These are phyloP conservation scores for Drosophila anomalipes DNA, from an alignment of 2,888 invertebrate genomes.

Conservation along the genomic window DNA sequence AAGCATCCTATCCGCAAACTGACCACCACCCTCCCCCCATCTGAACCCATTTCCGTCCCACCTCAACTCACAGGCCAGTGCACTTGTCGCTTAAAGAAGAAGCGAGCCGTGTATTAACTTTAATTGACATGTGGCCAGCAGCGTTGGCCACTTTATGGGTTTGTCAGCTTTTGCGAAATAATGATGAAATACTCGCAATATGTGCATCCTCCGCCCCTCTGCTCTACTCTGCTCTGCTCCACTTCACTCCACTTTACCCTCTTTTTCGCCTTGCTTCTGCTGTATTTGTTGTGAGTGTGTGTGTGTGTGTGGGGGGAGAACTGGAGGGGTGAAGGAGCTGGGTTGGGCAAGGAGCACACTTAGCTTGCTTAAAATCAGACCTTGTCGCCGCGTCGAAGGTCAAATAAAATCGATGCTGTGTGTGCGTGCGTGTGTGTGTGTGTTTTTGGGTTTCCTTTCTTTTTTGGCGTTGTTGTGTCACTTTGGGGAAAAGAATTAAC, in stretches of 20 bases:
- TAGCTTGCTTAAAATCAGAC: slow-evolving; percentile 35
- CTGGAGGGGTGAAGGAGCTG: not conserved
- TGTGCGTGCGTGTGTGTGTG: not conserved
- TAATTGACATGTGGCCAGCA: slow-evolving; percentile 74
- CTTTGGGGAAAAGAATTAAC: slow-evolving; percentile 71
- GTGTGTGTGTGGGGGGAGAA: not conserved
- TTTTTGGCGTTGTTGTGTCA: slow-evolving; percentile 40
- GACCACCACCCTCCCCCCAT: not conserved
- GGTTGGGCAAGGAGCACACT: not conserved
- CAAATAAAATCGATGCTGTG: slow-evolving; percentile 75
- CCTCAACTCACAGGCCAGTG: slow-evolving; percentile 25
- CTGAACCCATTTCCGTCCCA: not conserved
- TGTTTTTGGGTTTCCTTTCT: not conserved
- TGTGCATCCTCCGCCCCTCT: slow-evolving; percentile 32
- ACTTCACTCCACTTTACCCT: not conserved
- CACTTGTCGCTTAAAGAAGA: slow-evolving; percentile 52
- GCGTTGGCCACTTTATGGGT: slow-evolving; percentile 46
- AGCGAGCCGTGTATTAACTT: slow-evolving; percentile 66
- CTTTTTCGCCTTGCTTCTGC: not conserved
- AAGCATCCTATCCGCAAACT: not conserved
- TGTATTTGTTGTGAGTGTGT: slow-evolving; percentile 8
- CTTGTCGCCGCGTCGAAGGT: slow-evolving; percentile 73
- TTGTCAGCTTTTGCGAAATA: slow-evolving; percentile 53
- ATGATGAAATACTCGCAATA: slow-evolving; percentile 57
- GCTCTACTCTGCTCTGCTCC: not conserved